Evolutionary conservation across 2,888 invertebrate genomes (phyloP), one percentile per base, ranked within the genome.

Genomic region (Lysandra coridon): DNA sequence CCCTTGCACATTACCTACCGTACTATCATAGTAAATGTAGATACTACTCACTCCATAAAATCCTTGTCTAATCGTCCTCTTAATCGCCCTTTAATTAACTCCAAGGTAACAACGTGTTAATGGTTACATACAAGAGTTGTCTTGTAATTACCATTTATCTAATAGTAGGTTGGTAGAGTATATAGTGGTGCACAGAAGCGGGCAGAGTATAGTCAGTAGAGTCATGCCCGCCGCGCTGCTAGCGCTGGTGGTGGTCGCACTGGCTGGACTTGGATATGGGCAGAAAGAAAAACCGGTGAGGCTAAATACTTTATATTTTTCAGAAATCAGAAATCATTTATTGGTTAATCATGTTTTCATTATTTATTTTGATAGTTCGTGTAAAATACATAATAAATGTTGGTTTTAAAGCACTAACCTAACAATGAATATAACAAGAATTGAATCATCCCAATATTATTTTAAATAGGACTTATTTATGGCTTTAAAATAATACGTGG

Each of bases 231-330:
- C 86, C 80, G 86, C 85, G 82, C 84, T 87, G 84, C 85, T 93
- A 30, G 76, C 76, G 85, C 86, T 86, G 37, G 82, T 89, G 78
- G 82, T 90, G n/a, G 82, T 90, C 64, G 80, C 87, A 60, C 84
- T 92, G 62, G 79, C 89, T n/a, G 84, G 86, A 57, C 81, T 85
- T 79, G 86, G 85, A 44, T 84, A 84, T 80, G 88, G 88, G 5
- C 90, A 84, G 33, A 92, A 93, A 82, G 86, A 90, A 62, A 92
- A 88, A 81, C 90, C 92, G 84, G 94, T 93, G 84, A 89, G 91
- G 85, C 69, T 78, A 17, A 4, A 17, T 57, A 17, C 4, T 57
- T 57, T 73, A 57, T 44, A 81, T 33, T 53, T 53, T 44, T 44
- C 49, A 49, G 3, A 12, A 49, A 49, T 49, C 49, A 12, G 49